These are phyloP conservation scores for Syngnathus rostellatus DNA, from an alignment of 2,797 vertebrate species.

Conservation along the genomic window DNA sequence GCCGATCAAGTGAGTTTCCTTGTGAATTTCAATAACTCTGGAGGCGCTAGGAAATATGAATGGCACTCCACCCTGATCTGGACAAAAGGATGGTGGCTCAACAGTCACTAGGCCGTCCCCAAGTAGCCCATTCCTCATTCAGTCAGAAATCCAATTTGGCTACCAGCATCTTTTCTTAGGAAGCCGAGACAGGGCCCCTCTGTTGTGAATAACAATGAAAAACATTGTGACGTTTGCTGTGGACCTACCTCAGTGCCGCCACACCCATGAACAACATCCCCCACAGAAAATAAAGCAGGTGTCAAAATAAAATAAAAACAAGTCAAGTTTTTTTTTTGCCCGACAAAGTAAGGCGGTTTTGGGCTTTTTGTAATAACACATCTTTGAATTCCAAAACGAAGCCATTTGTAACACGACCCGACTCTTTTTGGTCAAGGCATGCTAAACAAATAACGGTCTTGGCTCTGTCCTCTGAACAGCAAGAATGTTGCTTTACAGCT, in stretches of 20 bases:
- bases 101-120: slow-evolving; percentile 74
- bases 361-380: background rate
- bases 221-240: slow-evolving; percentile 20
- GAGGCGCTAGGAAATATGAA: slow-evolving; percentile 82
- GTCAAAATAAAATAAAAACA: slow-evolving; percentile 11
- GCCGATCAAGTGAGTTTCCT: slow-evolving; percentile 71
- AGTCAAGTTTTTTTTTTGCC: slow-evolving; percentile 4
- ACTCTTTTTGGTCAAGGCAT: slow-evolving; percentile 48
- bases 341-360: background rate
- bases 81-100: slow-evolving; percentile 76
- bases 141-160: slow-evolving; percentile 87
- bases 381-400: slow-evolving; percentile 21
- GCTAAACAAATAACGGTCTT: slow-evolving; percentile 54
- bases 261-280: slow-evolving; percentile 1
- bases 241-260: slow-evolving; percentile 27
- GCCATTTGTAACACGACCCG: slow-evolving; percentile 15
- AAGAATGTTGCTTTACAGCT: slow-evolving; percentile 51
- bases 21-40: slow-evolving; percentile 82
- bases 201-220: slow-evolving; percentile 50
- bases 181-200: slow-evolving; percentile 34
- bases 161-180: slow-evolving; percentile 60
- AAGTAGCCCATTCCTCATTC: slow-evolving; percentile 82
- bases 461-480: slow-evolving; percentile 41
- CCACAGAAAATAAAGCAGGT: slow-evolving; percentile 6
- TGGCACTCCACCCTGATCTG: slow-evolving; percentile 70